These are phyloP conservation scores for Nyctereutes procyonoides DNA, from an alignment of 2,113 vertebrate species.

Conservation along the genomic window DNA sequence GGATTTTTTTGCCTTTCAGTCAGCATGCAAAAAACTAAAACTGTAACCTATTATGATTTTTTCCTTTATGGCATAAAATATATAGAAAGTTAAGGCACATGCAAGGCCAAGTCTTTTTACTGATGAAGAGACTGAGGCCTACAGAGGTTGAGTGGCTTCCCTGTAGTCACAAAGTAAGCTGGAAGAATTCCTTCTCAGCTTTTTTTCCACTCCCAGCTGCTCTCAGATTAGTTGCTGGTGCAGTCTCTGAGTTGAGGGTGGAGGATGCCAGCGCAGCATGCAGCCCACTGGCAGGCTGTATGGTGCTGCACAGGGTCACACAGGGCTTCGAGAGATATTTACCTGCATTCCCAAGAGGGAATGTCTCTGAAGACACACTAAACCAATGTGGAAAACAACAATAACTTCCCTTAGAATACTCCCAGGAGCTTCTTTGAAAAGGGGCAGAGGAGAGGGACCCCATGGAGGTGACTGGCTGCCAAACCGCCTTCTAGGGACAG, in stretches of 20 bases:
- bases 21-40: neutral
- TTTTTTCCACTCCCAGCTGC: too few species aligned
- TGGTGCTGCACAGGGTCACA: neutral
- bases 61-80: neutral
- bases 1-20: neutral
- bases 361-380: neutral
- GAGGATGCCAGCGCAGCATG: rapidly evolving
- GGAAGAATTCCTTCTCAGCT: neutral
- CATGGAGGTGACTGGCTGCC: neutral
- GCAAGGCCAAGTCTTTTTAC: neutral
- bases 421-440: neutral
- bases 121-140: neutral
- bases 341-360: neutral
- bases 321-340: neutral
- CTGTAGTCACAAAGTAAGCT: neutral
- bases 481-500: neutral
- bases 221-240: neutral
- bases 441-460: neutral
- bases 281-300: rapidly evolving
- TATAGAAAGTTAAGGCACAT: neutral
- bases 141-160: neutral
- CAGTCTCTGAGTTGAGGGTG: neutral
- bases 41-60: neutral
- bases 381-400: neutral
- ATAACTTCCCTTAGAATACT: neutral